Percentiles rank a stretch among this genome's conserved stretches.
Conservation (phyloP, 2,797 vertebrate species). For the Squalus acanthias region DNA sequence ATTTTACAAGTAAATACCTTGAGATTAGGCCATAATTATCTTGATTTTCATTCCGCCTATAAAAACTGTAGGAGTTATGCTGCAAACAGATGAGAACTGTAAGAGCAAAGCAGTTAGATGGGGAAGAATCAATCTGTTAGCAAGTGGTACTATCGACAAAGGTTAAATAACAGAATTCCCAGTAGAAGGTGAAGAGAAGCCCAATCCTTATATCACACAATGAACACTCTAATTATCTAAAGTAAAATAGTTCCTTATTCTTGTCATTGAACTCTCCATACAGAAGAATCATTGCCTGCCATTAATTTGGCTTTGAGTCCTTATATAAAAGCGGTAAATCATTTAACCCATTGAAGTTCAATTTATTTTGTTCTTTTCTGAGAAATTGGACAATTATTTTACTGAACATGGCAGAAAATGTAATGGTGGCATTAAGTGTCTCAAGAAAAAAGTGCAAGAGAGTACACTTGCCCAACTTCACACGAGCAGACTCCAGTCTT, state of each 20-base stretch:
- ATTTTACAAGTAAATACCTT: neutral
- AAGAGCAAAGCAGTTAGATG: neutral
- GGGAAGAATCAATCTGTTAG: slow-evolving; percentile 9
- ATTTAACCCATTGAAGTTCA: neutral
- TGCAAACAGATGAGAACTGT: neutral
- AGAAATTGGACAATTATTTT: neutral
- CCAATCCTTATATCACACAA: neutral
- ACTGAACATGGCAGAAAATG: neutral
- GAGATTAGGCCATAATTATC: slow-evolving; percentile 19
- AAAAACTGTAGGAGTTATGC: neutral
- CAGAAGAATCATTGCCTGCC: neutral
- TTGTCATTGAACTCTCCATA: neutral
- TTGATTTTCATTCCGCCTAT: neutral
- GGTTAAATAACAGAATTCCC: slow-evolving; percentile 18
- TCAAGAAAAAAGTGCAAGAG: neutral
- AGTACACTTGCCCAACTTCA: neutral
- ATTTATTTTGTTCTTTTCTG: neutral
- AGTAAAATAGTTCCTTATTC: neutral
- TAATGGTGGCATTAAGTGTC: neutral
- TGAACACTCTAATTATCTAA: neutral
- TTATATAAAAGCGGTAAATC: neutral
- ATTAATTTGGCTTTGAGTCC: neutral
- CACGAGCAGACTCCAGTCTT: neutral
- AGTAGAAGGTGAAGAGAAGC: neutral
- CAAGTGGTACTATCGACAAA: slow-evolving; percentile 26